phyloP scores from a whole-genome alignment of 64 coral and sea anemone genomes.

The Orbicella faveolata region DNA sequence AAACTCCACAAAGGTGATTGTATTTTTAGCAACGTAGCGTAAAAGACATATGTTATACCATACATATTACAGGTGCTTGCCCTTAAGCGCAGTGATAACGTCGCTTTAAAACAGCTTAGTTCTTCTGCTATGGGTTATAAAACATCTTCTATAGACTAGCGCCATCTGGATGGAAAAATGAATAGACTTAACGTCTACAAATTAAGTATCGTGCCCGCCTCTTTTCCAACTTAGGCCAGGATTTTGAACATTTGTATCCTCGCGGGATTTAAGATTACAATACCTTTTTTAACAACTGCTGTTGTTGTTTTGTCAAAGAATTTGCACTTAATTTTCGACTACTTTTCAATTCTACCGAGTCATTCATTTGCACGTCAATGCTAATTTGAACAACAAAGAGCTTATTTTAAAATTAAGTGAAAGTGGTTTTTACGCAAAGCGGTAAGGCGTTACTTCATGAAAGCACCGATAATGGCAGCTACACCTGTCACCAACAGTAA shows the following conservation, averaged over 20 bases:
- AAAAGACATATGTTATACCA: not conserved
- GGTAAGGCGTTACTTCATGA: not conserved
- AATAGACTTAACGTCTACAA: not conserved
- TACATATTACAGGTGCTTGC: not conserved
- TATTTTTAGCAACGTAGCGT: too few species aligned
- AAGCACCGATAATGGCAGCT: not conserved
- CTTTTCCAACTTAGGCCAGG: not conserved
- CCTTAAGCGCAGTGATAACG: not conserved
- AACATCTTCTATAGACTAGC: not conserved
- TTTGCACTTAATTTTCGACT: conserved; percentile 24
- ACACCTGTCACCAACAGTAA: not conserved
- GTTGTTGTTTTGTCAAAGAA: not conserved
- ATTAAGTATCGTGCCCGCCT: not conserved
- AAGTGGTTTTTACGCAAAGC: not conserved
- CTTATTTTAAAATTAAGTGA: not conserved
- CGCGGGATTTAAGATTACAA: not conserved
- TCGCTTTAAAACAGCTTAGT: not conserved
- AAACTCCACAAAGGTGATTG: too few species aligned
- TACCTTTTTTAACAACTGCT: not conserved
- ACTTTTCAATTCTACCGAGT: not conserved
- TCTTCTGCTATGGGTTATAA: not conserved
- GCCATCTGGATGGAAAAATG: not conserved
- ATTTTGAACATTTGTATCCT: not conserved
- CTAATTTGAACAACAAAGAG: conserved; percentile 20
- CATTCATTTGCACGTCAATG: not conserved